Percentiles rank a stretch among this genome's conserved stretches.
phyloP scores from a whole-genome alignment of 2,797 vertebrate genomes.

The Amblyopsis hoosieri region DNA sequence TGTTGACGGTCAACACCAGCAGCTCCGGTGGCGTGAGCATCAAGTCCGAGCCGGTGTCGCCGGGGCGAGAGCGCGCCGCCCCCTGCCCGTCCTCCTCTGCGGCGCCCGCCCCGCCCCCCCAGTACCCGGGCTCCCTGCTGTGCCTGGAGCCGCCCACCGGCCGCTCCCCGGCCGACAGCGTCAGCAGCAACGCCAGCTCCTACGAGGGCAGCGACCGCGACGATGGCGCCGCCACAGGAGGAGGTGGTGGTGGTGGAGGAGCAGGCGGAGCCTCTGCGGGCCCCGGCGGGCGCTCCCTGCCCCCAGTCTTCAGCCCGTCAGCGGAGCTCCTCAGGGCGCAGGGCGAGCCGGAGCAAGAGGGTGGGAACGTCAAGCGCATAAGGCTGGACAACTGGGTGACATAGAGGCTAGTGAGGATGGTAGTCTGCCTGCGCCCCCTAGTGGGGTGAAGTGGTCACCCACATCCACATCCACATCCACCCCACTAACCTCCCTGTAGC shows the following conservation, averaged over 20 bases:
- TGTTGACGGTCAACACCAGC: conserved; percentile 93
- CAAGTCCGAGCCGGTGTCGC: conserved; percentile 95
- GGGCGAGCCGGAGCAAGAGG: conserved; percentile 83
- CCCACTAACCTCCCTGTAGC: conserved; percentile 5
- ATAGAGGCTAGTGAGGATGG: conserved; percentile 69
- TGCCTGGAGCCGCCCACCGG: conserved; percentile 82
- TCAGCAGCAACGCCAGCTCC: conserved; percentile 93
- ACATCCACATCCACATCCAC: conserved; percentile 41
- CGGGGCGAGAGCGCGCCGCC: conserved; percentile 90
- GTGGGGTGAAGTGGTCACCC: conserved; percentile 34
- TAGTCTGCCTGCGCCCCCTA: conserved; percentile 18
- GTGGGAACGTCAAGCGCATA: conserved; percentile 90
- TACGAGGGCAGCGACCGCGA: conserved; percentile 93
- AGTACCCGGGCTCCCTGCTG: conserved; percentile 81
- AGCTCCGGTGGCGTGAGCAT: conserved; percentile 88
- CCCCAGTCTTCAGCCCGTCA: conserved; percentile 71
- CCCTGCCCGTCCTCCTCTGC: conserved; percentile 77
- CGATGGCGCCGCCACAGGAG: conserved; percentile 76
- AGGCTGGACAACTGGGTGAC: conserved; percentile 94
- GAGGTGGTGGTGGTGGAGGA: conserved; percentile 55
- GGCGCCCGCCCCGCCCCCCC: conserved; percentile 57
- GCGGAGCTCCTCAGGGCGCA: conserved; percentile 71
- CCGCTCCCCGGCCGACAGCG: conserved; percentile 89
- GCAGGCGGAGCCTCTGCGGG: conserved; percentile 50
- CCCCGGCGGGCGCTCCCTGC: conserved; percentile 71